Evolutionary conservation across 2,797 vertebrate genomes (phyloP), one percentile per base, ranked within the genome.

Genomic region (Taeniopygia guttata): DNA sequence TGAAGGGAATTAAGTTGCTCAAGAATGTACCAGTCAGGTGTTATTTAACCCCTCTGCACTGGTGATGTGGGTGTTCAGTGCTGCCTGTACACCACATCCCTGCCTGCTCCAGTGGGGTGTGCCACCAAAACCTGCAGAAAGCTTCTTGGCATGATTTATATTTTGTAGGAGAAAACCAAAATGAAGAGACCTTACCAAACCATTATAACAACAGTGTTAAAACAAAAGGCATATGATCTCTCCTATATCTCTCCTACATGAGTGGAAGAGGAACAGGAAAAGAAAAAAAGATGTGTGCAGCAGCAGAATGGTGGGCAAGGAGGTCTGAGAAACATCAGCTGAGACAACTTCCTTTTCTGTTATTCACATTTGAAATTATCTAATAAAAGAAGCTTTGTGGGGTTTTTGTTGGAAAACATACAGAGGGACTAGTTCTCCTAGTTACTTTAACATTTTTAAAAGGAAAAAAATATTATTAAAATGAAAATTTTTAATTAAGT

Each of bases 401-500:
- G 14, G 12, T 0, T 8, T 55, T 85, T 75, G 49, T 79, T 52
- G 52, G 83, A 94, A 66, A 92, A 29, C 14, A 51, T 72, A 48
- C 49, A 42, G 17, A 20, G 43, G 90, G n/a, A 77, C 36, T 68
- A 88, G 38, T 56, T 97, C 69, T 73, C 21, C 91, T 74, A 73
- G 32, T 67, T 46, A 69, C 49, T 51, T 91, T 18, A 75, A 93
- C 30, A 43, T 56, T 25, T 87, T 84, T 46, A 36, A 55, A 88
- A 84, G 77, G 40, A 2, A 90, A 94, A 93, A 75, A 69, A 40
- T 63, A 84, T 48, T 42, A 77, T 79, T 73, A 75, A 94, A 96
- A 55, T 59, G 15, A 66, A 96, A 93, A 66, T 42, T 46, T 93
- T 92, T 88, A 95, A 96, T 96, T 95, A 93, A 93, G 93, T 97